Evolutionary conservation across 53 echinoderm and acorn worm species (phyloP), one percentile per base, ranked within the genome.

Genomic region (Patiria pectinifera): DNA sequence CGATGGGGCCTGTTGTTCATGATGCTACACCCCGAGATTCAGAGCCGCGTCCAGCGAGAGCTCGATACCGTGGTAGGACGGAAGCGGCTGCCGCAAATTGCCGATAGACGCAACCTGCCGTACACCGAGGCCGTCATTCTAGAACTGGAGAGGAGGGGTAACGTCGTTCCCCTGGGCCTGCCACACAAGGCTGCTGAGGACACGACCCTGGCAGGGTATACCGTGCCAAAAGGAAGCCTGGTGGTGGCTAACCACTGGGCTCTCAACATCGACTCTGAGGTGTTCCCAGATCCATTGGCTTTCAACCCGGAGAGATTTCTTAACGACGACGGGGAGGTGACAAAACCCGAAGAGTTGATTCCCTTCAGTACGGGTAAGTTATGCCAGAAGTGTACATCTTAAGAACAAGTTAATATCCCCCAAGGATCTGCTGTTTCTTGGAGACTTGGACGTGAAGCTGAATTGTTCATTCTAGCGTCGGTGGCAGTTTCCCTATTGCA

Each of bases 251-350:
- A 96, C 85, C 87, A 92, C 46, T 96, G 96, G 96, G 60, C 91
- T n/a, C 78, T 96, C 4, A 76, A 92, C 70, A 70, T 83, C 43
- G 94, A 94, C 78, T 59, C 93, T 26, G 45, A 62, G 13, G 11
- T 93, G 48, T 96, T 94, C 89, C 59, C 75, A 23, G 84, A 94
- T 44, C 96, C 96, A 4, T 91, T 86, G 62, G 62, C 72, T 26
- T 96, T 96, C 79, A 96, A 85, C 22, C 96, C 96, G 44, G 96
- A 96, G 48, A 90, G 96, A 49, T 96, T 96, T 84, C 71, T 96
- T 58, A 89, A 47, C 75, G 83, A 87, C 15, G 93, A 91, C 4
- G 96, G 96, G 9, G 92, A 93, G 59, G 87, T 93, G n/a, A 45
- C 82, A 10, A 87, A 87, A 72, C 93, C 87, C 24, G 94, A 94